Evolutionary conservation across 2,888 invertebrate species (phyloP).

Genomic region (Acleris emargana): DNA sequence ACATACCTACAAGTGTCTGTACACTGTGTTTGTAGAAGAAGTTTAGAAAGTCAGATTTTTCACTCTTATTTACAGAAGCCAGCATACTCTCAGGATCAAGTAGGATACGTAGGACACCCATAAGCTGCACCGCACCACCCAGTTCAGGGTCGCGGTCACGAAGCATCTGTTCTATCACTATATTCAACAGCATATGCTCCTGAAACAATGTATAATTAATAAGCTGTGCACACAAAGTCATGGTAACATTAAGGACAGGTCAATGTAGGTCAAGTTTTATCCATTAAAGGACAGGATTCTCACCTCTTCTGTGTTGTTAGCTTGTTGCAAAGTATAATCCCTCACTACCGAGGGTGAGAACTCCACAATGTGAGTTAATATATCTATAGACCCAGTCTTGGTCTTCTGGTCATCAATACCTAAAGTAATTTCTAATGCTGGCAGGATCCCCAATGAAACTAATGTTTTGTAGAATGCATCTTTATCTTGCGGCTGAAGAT

Average conservation of each 20-base stretch:
- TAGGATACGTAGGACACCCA: conserved; percentile 95
- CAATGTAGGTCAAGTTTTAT: conserved; percentile 27
- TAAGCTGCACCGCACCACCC: conserved; percentile 98
- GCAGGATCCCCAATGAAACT: conserved; percentile 93
- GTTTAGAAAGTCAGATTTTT: conserved; percentile 98
- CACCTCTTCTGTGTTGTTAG: conserved; percentile 94
- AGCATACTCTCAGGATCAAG: conserved; percentile 99
- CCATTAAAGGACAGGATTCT: conserved; percentile 31
- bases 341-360: conserved; percentile 98
- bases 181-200: conserved; percentile 97
- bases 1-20: conserved; percentile 94
- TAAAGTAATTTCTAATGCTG: conserved; percentile 95
- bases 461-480: conserved; percentile 98
- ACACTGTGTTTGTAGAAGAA: conserved; percentile 99
- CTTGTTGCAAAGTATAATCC: conserved; percentile 97
- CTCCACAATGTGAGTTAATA: conserved; percentile 98
- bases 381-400: conserved; percentile 98
- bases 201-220: conserved; percentile 66
- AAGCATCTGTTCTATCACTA: conserved; percentile 99
- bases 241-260: conserved; percentile 19
- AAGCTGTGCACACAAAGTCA: conserved; percentile 15
- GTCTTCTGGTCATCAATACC: conserved; percentile 96
- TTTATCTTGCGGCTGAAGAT: conserved; percentile 97
- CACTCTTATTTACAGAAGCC: conserved; percentile 95
- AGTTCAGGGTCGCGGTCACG: conserved; percentile 98